Evolutionary conservation across 2,888 invertebrate species (phyloP).

Genomic region (Strigamia maritima): DNA sequence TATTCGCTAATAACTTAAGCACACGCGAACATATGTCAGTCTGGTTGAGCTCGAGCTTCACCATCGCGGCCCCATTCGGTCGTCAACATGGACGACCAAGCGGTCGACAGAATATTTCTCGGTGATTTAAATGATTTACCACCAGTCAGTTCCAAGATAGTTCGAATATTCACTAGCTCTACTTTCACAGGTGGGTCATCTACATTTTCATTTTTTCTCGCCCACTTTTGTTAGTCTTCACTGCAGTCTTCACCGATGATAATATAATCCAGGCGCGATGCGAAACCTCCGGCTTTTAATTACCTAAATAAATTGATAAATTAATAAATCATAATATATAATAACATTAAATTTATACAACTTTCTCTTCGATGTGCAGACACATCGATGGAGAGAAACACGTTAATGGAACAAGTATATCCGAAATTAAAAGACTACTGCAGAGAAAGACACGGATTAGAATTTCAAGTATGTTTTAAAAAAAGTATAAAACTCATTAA

Average conservation of each 20-base stretch:
- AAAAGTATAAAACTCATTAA: not conserved
- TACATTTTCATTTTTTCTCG: not conserved
- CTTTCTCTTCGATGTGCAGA: slow-evolving; percentile 62
- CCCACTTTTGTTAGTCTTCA: too few relatives aligned
- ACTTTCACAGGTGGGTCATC: slow-evolving; percentile 82
- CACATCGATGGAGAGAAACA: slow-evolving; percentile 94
- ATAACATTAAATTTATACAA: not conserved
- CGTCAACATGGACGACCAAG: slow-evolving; percentile 77
- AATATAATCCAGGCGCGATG: too few relatives aligned
- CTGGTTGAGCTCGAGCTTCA: not conserved
- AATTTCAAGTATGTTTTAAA: slow-evolving; percentile 77
- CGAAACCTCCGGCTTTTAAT: too few relatives aligned
- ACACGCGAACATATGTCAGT: slow-evolving; percentile 24
- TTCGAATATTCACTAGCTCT: slow-evolving; percentile 95
- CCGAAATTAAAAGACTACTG: slow-evolving; percentile 96
- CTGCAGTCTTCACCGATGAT: too few relatives aligned
- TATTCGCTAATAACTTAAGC: not conserved
- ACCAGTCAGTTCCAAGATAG: slow-evolving; percentile 95
- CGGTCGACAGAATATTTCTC: slow-evolving; percentile 83
- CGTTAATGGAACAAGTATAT: slow-evolving; percentile 96
- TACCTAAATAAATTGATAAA: too few relatives aligned
- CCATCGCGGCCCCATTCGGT: not conserved
- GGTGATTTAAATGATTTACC: slow-evolving; percentile 84
- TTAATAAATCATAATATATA: too few relatives aligned
- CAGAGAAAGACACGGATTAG: slow-evolving; percentile 91